Evolutionary conservation across 2,888 invertebrate species (phyloP).

Genomic region (Callyntrura guangdongensis): DNA sequence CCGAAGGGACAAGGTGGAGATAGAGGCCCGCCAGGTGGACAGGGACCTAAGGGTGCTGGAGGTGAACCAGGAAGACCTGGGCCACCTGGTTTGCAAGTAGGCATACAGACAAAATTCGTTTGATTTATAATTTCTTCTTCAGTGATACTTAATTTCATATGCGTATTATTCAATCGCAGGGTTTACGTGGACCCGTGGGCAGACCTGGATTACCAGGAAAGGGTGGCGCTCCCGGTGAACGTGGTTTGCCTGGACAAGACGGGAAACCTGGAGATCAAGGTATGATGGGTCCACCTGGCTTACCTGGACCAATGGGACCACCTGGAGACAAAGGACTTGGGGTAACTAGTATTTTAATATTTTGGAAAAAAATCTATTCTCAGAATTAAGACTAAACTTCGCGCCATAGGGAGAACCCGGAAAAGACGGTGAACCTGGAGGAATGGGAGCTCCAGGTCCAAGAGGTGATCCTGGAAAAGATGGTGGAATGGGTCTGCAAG

Average conservation of each 20-base stretch:
- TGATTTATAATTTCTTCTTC: neutral
- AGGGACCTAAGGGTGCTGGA: conserved; percentile 92
- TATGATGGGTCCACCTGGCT: conserved; percentile 92
- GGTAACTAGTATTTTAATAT: neutral
- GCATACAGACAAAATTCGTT: neutral
- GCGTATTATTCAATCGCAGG: conserved; percentile 86
- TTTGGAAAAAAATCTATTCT: neutral
- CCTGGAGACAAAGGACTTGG: conserved; percentile 92
- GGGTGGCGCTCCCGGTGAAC: conserved; percentile 86
- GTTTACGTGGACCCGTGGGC: conserved; percentile 89
- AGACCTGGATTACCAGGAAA: conserved; percentile 91
- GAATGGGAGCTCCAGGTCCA: conserved; percentile 92
- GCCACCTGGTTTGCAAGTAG: conserved; percentile 88
- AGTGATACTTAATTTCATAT: neutral
- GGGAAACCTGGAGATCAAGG: conserved; percentile 94
- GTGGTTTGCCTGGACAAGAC: conserved; percentile 89
- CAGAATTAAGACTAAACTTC: neutral
- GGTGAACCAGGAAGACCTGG: conserved; percentile 89
- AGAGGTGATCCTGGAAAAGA: conserved; percentile 90
- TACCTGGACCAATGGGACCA: conserved; percentile 91
- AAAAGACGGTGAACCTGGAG: conserved; percentile 91
- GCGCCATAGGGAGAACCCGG: conserved; percentile 90
- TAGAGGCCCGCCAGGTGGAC: conserved; percentile 90
- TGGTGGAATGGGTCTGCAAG: conserved; percentile 87
- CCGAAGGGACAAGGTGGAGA: conserved; percentile 90